Evolutionary conservation across 2,888 invertebrate species (phyloP).

Genomic region (Bursaphelenchus okinawaensis): DNA sequence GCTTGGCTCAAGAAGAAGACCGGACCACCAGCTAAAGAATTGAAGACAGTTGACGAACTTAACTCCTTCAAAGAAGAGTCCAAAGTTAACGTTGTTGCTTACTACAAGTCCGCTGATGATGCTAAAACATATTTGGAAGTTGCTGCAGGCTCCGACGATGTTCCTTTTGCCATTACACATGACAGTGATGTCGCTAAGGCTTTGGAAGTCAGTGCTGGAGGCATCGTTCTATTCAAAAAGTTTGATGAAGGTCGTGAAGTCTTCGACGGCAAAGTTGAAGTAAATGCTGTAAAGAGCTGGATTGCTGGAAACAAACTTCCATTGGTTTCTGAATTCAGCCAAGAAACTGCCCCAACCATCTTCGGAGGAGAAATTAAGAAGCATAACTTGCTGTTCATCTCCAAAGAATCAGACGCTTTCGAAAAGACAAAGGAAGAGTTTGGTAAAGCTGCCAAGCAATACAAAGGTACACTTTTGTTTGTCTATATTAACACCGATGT

Average conservation of each 20-base stretch:
- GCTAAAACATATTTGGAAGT: slow-evolving; percentile 78
- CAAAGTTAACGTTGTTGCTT: slow-evolving; percentile 80
- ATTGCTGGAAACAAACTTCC: slow-evolving; percentile 55
- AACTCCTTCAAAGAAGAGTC: slow-evolving; percentile 75
- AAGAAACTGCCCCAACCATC: slow-evolving; percentile 83
- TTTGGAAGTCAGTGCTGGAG: slow-evolving; percentile 72
- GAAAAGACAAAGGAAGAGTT: slow-evolving; percentile 74
- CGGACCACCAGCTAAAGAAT: slow-evolving; percentile 81
- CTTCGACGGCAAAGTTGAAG: slow-evolving; percentile 39
- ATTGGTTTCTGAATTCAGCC: slow-evolving; percentile 56
- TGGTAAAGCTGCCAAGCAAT: slow-evolving; percentile 77
- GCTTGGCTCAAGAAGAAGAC: slow-evolving; percentile 92
- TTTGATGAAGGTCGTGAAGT: slow-evolving; percentile 54
- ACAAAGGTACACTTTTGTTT: slow-evolving; percentile 81
- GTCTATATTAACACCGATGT: slow-evolving; percentile 90
- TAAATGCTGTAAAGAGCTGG: slow-evolving; percentile 31
- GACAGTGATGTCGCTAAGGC: slow-evolving; percentile 70
- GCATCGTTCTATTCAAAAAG: slow-evolving; percentile 79
- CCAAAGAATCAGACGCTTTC: slow-evolving; percentile 75
- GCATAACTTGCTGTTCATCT: slow-evolving; percentile 88
- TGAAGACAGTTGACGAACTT: slow-evolving; percentile 73
- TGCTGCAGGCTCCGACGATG: slow-evolving; percentile 77
- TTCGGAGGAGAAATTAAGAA: slow-evolving; percentile 95
- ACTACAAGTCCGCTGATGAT: slow-evolving; percentile 72
- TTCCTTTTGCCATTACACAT: slow-evolving; percentile 78